These are phyloP conservation scores for Pangasianodon gigas DNA, from an alignment of 2,113 vertebrate species.

Conservation along the genomic window DNA sequence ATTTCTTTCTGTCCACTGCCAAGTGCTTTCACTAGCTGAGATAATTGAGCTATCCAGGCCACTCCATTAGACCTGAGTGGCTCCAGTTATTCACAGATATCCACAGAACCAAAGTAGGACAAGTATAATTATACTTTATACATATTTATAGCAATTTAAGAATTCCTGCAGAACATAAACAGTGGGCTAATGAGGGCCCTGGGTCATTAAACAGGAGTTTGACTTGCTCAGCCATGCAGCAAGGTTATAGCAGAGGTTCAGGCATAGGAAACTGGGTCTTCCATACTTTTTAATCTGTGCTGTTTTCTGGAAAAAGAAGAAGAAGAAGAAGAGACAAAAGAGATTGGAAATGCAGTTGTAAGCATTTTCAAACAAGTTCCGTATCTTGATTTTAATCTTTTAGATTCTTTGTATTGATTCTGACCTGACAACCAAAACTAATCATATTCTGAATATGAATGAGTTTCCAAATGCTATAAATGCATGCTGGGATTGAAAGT, in stretches of 20 bases:
- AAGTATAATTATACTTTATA: conserved; percentile 52
- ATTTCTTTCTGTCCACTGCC: neutral
- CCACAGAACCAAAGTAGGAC: conserved; percentile 36
- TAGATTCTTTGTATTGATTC: neutral
- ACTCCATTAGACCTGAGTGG: conserved; percentile 16
- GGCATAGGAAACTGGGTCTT: neutral
- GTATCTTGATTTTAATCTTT: conserved; percentile 14
- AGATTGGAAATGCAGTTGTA: neutral
- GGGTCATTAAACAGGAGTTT: conserved; percentile 38
- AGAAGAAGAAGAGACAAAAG: neutral
- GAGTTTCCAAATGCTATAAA: neutral
- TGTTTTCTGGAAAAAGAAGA: neutral
- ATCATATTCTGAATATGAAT: conserved; percentile 28
- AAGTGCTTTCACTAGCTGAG: neutral
- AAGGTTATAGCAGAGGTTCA: conserved; percentile 44
- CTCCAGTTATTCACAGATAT: conserved; percentile 19
- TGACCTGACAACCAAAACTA: conserved; percentile 15
- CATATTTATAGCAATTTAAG: conserved; percentile 59
- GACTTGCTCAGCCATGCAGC: conserved; percentile 47
- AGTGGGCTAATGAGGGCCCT: conserved; percentile 57
- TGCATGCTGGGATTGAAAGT: neutral
- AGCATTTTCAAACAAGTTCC: conserved; percentile 16
- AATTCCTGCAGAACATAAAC: conserved; percentile 60
- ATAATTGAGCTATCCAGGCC: conserved; percentile 25
- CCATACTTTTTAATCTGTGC: conserved; percentile 5